Percentiles rank a stretch among this genome's conserved stretches.
Conservation (phyloP, 2,113 vertebrate species). For the Ailurus styani region DNA sequence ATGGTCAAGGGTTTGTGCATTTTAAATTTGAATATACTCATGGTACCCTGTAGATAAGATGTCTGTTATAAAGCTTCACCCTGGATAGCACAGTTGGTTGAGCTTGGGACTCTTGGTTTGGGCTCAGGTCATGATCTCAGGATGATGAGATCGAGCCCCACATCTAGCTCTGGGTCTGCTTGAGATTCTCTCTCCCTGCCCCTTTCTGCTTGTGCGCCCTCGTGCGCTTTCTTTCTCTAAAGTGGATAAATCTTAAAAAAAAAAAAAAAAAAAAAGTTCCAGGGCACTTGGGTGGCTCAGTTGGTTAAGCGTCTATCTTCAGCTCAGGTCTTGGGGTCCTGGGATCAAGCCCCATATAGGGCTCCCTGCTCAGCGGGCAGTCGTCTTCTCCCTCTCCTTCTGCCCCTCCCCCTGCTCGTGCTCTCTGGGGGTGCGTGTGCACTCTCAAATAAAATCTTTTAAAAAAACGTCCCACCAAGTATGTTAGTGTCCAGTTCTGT, state of each 20-base stretch:
- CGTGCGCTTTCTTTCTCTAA: background rate
- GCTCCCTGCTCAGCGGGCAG: background rate
- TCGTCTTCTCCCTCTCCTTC: background rate
- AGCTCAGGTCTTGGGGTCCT: background rate
- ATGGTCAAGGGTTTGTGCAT: background rate
- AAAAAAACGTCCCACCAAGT: background rate
- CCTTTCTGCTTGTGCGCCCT: background rate
- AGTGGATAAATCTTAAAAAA: background rate
- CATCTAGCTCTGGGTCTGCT: background rate
- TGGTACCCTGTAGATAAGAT: background rate
- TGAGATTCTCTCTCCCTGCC: background rate
- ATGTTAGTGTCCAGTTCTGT: background rate
- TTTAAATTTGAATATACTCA: conserved; percentile 16
- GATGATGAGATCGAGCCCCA: background rate
- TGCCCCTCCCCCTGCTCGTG: background rate
- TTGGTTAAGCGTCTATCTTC: background rate
- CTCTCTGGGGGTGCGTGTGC: background rate
- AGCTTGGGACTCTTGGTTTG: background rate
- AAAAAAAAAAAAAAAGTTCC: too few species aligned
- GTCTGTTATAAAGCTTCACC: background rate
- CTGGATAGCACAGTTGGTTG: background rate
- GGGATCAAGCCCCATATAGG: background rate
- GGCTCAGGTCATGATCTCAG: background rate
- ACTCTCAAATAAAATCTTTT: background rate
- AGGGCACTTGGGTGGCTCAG: background rate